Percentiles rank a stretch among this genome's conserved stretches.
Evolutionary conservation across 1,140 invertebrate species (phyloP).

Genomic region (Drosophila suzukii): DNA sequence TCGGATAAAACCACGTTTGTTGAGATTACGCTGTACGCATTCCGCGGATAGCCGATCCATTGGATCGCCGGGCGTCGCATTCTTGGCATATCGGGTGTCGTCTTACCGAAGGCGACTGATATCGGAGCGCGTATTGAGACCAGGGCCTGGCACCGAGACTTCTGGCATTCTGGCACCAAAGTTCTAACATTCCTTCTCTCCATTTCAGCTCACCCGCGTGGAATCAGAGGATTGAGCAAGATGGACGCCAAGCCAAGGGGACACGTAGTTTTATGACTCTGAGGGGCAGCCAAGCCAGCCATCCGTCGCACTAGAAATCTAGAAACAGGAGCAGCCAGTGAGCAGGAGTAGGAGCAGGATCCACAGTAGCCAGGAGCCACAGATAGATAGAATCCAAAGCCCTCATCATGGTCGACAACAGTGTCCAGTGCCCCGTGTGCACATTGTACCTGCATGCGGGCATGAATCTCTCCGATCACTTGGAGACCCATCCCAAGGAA

Average conservation of each 20-base stretch:
- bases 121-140: conserved; percentile 26
- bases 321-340: conserved; percentile 4
- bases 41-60: conserved; percentile 22
- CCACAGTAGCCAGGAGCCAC: conserved; percentile 9
- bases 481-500: conserved; percentile 93
- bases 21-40: conserved; percentile 30
- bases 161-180: conserved; percentile 5
- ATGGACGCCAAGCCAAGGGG: conserved; percentile 50
- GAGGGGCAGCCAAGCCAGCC: conserved; percentile 26
- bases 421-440: conserved; percentile 91
- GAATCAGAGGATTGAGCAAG: conserved; percentile 61
- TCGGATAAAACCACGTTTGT: conserved; percentile 7
- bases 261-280: conserved; percentile 69
- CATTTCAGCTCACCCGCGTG: conserved; percentile 33
- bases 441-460: conserved; percentile 92
- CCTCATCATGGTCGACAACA: conserved; percentile 85
- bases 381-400: conserved; percentile 10
- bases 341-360: conserved; percentile 10
- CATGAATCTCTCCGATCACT: conserved; percentile 91
- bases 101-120: conserved; percentile 28
- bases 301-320: conserved; percentile 17
- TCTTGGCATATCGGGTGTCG: conserved; percentile 39
- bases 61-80: conserved; percentile 26
- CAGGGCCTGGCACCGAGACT: conserved; percentile 9
- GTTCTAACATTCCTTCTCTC: conserved; percentile 33